Conservation (phyloP, 1,140 invertebrate genomes). For the Frieseomelitta varia region DNA sequence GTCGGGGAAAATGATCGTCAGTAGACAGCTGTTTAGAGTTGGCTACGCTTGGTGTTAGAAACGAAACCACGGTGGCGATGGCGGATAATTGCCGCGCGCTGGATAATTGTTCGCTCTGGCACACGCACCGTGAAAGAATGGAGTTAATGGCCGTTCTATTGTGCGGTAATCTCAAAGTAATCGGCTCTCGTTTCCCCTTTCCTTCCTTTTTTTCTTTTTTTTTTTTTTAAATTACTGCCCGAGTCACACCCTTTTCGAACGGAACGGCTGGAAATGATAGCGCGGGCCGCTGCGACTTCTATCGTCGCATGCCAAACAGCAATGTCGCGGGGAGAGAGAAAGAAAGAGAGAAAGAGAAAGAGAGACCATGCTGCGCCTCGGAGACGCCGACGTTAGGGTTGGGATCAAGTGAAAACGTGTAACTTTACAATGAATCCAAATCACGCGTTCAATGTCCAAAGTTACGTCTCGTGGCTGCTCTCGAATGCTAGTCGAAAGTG, state of each 20-base stretch:
- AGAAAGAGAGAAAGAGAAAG: not conserved
- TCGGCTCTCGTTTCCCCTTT: conserved; percentile 54
- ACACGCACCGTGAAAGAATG: conserved; percentile 63
- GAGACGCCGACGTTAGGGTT: conserved; percentile 25
- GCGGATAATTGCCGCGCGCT: conserved; percentile 51
- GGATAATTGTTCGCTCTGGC: not conserved
- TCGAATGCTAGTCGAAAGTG: no score
- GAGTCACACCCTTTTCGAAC: conserved; percentile 77
- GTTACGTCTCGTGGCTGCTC: no score
- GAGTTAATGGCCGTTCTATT: conserved; percentile 67
- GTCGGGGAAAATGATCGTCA: not conserved
- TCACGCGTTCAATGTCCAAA: no score
- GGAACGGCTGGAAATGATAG: conserved; percentile 78
- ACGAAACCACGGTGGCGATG: conserved; percentile 23
- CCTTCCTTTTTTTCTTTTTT: not conserved
- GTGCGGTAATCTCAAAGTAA: conserved; percentile 72
- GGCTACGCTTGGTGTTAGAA: conserved; percentile 5
- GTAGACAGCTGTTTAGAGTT: not conserved
- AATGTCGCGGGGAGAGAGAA: conserved; percentile 63
- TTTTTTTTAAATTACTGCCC: conserved; percentile 71
- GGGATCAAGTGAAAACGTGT: no score
- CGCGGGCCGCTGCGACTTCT: conserved; percentile 64
- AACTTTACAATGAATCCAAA: no score
- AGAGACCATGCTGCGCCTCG: conserved; percentile 23
- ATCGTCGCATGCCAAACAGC: conserved; percentile 78